Base-by-base conservation (phyloP, 2,113 vertebrate species). In the Trochalopteron elliotii region DNA sequence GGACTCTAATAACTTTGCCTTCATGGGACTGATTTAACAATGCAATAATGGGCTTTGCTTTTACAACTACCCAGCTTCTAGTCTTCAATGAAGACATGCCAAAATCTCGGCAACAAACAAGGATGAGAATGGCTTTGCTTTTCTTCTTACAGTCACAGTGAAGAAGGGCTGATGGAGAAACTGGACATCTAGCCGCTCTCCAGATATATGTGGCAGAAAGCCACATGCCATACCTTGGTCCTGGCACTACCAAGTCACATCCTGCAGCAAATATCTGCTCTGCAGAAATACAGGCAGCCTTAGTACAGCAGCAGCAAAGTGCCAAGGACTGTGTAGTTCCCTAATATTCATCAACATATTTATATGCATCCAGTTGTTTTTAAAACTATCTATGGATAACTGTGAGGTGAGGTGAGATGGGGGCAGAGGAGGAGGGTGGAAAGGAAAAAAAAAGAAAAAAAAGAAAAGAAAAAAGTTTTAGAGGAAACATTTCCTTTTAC, bases 381-480 rank as follows among this genome's bases (percentile, higher is more conserved):
- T 33, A 37, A 75, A 87, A 40, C 2, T 2, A 4, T 15, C 7
- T 30, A 5, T 37, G 20, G 23, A 37, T 40, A 90, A 44, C 15
- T 35, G 30, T 6, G 4, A 12, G 6, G 20, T 20, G 15, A 40
- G 42, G 24, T 5, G 2, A 47, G 23, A 39, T 15, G 31, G 6
- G 11, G 12, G 8, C 13, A 44, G 16, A 13, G 8, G 21, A 40
- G 19, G 12, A 15, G 13, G 28, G 8, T 33, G 4, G 1, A 5
- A 55, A 22, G 10, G 4, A 0, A 7, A 19, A 9, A 18, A 15
- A 18, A 17, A 33, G 9, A 33, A 11, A 1, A 2, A 31, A 11
- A 42, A 11, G 2, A 15, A 27, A 65, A 65, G 5, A 42, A 6
- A 24, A 5, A 52, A 18, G 15, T 47, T 33, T 49, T n/a, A 44